Conservation (phyloP, 1,140 invertebrate genomes). For the Aleiodes sp. region DNA sequence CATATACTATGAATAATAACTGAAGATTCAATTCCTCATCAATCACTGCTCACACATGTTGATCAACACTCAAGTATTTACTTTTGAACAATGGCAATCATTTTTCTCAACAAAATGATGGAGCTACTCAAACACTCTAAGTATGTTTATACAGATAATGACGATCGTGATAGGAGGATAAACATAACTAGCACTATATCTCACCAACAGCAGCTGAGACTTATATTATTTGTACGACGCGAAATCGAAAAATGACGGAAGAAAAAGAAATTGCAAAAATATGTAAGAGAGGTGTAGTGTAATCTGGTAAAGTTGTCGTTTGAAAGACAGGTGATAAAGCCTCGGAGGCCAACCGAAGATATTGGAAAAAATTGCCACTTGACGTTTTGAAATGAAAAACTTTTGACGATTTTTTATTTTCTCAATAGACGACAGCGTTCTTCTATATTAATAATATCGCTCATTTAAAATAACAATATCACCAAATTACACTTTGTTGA, state of each 20-base stretch:
- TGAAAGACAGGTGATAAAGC: neutral
- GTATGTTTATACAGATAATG: neutral
- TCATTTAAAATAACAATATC: no score
- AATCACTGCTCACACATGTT: constrained; percentile 2
- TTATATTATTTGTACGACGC: no score
- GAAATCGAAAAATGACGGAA: no score
- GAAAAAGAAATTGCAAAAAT: no score
- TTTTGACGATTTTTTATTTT: no score
- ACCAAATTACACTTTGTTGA: neutral
- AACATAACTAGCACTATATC: neutral
- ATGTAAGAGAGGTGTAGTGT: no score
- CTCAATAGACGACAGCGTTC: no score
- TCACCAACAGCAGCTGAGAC: no score
- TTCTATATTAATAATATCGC: neutral
- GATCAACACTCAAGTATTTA: neutral
- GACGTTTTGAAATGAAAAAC: no score
- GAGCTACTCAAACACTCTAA: neutral
- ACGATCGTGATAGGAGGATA: neutral
- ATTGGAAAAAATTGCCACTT: no score
- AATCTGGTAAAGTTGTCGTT: neutral
- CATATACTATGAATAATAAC: no score
- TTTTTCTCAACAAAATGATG: neutral
- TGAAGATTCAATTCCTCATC: no score
- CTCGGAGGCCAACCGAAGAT: neutral
- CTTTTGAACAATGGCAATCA: neutral